These are phyloP conservation scores for Fratercula arctica DNA, from an alignment of 2,797 vertebrate genomes.

Conservation along the genomic window DNA sequence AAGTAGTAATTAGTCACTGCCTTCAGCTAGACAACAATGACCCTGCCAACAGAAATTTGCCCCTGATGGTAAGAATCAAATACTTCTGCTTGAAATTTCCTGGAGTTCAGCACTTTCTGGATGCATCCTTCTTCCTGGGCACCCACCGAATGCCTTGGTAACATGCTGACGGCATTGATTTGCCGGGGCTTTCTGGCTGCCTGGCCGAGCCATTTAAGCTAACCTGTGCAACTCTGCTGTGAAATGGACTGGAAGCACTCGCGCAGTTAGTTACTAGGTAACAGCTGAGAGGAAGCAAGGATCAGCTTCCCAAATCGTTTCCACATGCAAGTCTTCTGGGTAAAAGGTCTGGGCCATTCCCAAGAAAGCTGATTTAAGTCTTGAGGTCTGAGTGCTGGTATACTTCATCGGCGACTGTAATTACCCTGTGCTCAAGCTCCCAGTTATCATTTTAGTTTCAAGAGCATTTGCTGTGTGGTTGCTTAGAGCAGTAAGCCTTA, in stretches of 20 bases:
- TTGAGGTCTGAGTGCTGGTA: constrained; percentile 23
- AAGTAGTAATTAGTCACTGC: neutral
- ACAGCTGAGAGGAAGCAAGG: constrained; percentile 18
- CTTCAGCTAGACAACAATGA: neutral
- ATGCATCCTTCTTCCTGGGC: neutral
- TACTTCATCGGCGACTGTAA: neutral
- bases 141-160: neutral
- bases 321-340: neutral
- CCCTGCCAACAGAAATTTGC: neutral
- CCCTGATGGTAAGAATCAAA: neutral
- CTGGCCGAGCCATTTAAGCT: neutral
- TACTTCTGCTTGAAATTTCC: neutral
- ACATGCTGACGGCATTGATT: neutral
- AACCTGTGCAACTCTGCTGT: neutral
- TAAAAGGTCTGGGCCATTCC: constrained; percentile 13
- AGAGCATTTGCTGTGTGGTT: neutral
- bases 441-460: constrained; percentile 30
- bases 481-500: neutral
- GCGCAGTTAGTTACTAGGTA: constrained; percentile 6
- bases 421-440: neutral
- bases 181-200: neutral
- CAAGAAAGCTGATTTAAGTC: constrained; percentile 33
- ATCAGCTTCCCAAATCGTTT: constrained; percentile 9
- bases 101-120: neutral
- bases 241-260: constrained; percentile 16